Conservation (phyloP, 2,113 vertebrate genomes). For the Sylvia atricapilla region DNA sequence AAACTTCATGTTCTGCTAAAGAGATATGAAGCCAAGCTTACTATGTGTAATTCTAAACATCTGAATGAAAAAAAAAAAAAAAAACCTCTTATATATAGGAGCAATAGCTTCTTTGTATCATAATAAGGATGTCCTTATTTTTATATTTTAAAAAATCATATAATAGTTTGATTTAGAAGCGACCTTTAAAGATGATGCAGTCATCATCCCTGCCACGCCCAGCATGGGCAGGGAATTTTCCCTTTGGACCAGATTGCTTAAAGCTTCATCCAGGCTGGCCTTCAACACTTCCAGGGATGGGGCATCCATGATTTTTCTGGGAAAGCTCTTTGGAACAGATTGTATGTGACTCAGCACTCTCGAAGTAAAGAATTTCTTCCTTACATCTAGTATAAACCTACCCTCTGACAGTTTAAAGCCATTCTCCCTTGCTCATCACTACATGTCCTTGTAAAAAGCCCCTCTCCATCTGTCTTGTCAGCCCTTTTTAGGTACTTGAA, state of each 20-base stretch:
- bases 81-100: not conserved
- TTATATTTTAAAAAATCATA: not conserved
- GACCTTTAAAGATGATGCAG: not conserved
- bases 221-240: not conserved
- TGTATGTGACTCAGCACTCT: not conserved
- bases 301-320: not conserved
- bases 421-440: not conserved
- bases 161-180: not conserved
- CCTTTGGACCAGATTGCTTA: not conserved
- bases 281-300: not conserved
- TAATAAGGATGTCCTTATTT: not conserved
- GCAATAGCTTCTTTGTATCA: not conserved
- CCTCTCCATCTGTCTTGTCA: not conserved
- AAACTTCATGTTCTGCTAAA: not conserved
- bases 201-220: not conserved
- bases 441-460: not conserved
- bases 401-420: not conserved
- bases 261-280: not conserved
- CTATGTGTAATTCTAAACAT: not conserved
- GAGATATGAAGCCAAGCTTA: not conserved
- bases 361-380: not conserved
- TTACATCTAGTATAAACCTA: not conserved
- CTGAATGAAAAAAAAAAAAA: not conserved
- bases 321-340: not conserved
- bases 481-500: not conserved